Percentiles rank a stretch among this genome's conserved stretches.
phyloP scores from a whole-genome alignment of 2,797 vertebrate genomes.

The Notoglanidium macrostoma region DNA sequence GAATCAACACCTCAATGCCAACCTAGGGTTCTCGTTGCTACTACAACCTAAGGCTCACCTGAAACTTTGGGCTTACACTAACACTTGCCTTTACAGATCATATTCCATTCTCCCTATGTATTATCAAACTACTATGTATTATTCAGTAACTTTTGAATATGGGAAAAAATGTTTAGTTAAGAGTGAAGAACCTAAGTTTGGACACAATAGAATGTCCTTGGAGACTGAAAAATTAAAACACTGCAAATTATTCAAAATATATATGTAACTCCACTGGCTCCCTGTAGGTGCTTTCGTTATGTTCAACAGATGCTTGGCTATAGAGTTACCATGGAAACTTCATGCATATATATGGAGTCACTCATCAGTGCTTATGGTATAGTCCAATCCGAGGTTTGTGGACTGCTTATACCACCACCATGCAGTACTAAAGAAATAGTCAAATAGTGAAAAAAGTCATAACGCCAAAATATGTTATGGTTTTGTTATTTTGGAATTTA shows the following conservation, averaged over 20 bases:
- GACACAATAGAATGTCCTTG: neutral
- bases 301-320: neutral
- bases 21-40: neutral
- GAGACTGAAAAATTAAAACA: neutral
- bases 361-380: neutral
- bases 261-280: neutral
- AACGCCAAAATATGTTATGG: neutral
- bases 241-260: neutral
- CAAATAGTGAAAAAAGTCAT: neutral
- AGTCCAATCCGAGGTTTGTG: neutral
- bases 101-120: neutral
- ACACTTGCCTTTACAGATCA: neutral
- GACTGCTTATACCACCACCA: neutral
- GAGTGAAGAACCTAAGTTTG: neutral
- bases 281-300: neutral
- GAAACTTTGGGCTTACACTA: neutral
- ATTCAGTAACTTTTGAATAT: neutral
- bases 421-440: neutral
- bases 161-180: neutral
- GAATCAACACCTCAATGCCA: neutral
- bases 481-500: neutral
- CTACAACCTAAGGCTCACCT: neutral
- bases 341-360: neutral
- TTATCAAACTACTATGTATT: neutral
- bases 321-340: neutral